Evolutionary conservation across 2,888 invertebrate genomes (phyloP), one percentile per base, ranked within the genome.

Genomic region (Lycocerus yunnanus): DNA sequence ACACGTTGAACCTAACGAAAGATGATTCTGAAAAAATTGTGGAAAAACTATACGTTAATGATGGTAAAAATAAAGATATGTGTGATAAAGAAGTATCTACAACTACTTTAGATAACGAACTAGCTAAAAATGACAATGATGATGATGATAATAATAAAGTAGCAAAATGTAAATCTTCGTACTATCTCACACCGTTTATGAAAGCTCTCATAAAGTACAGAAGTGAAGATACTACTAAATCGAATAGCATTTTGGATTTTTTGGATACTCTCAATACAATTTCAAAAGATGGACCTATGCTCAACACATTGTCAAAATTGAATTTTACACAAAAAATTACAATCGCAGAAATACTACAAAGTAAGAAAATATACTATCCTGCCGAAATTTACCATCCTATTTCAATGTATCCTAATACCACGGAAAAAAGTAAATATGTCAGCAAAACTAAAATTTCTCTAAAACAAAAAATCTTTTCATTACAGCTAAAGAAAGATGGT

Each of bases 111-210:
- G 11, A 20, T 2, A 3, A 60, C 14, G 20, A 59, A 6, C 1
- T 60, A 59, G 14, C 13, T 15, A 16, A 20, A 69, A 21, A 15
- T 10, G 60, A 20, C 14, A n/a, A 14, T 14, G 60, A 60, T 3
- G 3, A 59, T 4, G 10, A 59, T 3, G 3, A 59, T 4, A 5
- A 59, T 9, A 58, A 14, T 11, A 43, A 43, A 43, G 5, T 43
- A 0, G n/a, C 5, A 6, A 43, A 43, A 43, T 43, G 43, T 43
- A n/a, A 43, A 1, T 43, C 43, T n/a, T 43, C 43, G 1, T n/a
- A n/a, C n/a, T 72, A 63, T 11, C 15, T 72, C 18, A 73, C 73
- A 13, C 73, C 73, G 0, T 73, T 73, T 60, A 73, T 73, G 73
- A 65, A 66, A 6, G 66, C 69, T 11, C 13, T 73, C 9, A 69